Base-by-base conservation (phyloP, 2,113 vertebrate species). In the Numida meleagris region DNA sequence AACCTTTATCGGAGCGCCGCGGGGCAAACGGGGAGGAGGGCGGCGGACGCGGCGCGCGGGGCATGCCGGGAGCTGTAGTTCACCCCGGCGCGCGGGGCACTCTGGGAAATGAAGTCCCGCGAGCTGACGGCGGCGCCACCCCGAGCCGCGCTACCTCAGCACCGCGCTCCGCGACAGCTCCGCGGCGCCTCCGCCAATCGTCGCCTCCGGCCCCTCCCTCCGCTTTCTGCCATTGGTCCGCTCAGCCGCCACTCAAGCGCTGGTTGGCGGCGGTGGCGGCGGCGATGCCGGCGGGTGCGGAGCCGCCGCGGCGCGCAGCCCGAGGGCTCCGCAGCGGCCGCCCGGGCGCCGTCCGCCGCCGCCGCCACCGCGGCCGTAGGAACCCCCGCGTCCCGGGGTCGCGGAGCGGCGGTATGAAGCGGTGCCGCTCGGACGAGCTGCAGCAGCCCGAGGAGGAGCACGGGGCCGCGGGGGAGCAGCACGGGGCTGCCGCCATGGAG, bases 381-480 rank as follows among this genome's bases (percentile, higher is more conserved):
- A 40, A 17, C 57, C 70, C 50, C 63, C 62, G 61, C 77, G n/a
- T 53, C 53, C 45, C 50, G 53, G 94, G 84, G 74, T 78, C 86
- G 29, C 94, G 94, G 96, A 93, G 93, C 76, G 51, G 91, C 94
- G 97, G 89, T 89, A 98, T 98, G 98, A 98, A 98, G 97, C 97
- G 98, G 95, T 98, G 98, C 95, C 97, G 95, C 63, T 98, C 98
- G 61, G 98, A 98, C 89, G 98, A 98, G 94, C 97, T 98, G 95
- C 97, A 83, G 96, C 97, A 96, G 91, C 95, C 96, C 78, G 97
- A 98, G 45, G 97, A 98, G 83, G 98, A 98, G 11, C 58, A 65
- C 94, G 96, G 94, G 42, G 89, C 91, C n/a, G 89, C 94, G 66
- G 98, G 96, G 86, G 97, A 98, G 43, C 92, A 93, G 53, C 96